Conservation (phyloP, 1,140 invertebrate species). For the Zaprionus ghesquierei region DNA sequence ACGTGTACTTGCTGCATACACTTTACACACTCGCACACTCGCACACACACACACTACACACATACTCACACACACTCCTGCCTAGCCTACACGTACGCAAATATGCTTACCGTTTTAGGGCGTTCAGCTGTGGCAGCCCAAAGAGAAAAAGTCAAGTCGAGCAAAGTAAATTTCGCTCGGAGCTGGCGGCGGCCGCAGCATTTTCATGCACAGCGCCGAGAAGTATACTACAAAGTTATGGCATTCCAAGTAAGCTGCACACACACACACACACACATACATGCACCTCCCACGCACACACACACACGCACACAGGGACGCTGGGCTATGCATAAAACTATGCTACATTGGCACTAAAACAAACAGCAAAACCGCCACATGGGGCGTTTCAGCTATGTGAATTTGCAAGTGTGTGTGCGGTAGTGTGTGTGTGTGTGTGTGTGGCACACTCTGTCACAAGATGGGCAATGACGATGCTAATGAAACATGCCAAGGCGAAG, state of each 20-base stretch:
- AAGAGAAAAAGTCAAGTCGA: constrained; percentile 36
- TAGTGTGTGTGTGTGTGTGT: constrained; percentile 29
- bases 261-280: background rate
- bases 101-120: constrained; percentile 47
- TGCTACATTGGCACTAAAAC: constrained; percentile 79
- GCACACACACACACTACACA: background rate
- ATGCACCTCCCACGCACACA: too few relatives aligned
- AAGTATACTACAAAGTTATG: constrained; percentile 51
- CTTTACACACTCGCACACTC: background rate
- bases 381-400: constrained; percentile 29
- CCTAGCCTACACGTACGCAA: constrained; percentile 24
- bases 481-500: constrained; percentile 63
- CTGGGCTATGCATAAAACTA: constrained; percentile 77
- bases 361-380: constrained; percentile 63
- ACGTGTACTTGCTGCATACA: constrained; percentile 2
- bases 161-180: constrained; percentile 53
- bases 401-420: constrained; percentile 11
- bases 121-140: constrained; percentile 27
- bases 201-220: constrained; percentile 52
- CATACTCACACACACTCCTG: background rate
- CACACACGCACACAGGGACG: background rate
- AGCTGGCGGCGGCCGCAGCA: constrained; percentile 48
- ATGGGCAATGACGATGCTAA: constrained; percentile 47
- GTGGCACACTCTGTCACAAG: constrained; percentile 49
- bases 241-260: constrained; percentile 67